These are phyloP conservation scores for Leucophenga varia DNA, from an alignment of 1,140 invertebrate genomes.

Conservation along the genomic window DNA sequence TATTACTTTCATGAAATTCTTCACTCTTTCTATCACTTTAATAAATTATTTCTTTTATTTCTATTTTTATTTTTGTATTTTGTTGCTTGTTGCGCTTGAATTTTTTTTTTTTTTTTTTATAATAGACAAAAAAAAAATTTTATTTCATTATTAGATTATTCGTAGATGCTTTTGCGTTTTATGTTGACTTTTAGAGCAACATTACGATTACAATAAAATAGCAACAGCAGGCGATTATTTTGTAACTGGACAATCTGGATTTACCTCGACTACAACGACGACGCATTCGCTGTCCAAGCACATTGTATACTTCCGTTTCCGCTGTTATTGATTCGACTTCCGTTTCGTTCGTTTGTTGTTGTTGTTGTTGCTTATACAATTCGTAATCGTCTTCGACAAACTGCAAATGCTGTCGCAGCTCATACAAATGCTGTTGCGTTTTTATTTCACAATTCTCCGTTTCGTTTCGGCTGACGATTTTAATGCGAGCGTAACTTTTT, in stretches of 20 bases:
- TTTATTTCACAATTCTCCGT: constrained; percentile 18
- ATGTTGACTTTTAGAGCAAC: constrained; percentile 23
- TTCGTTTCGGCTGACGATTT: constrained; percentile 16
- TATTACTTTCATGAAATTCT: too few species aligned
- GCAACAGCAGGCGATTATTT: constrained; percentile 43
- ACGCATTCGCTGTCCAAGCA: too few species aligned
- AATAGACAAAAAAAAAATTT: too few species aligned
- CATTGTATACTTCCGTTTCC: too few species aligned
- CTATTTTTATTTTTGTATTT: too few species aligned
- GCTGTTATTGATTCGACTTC: too few species aligned
- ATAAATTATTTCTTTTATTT: too few species aligned
- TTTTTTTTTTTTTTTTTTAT: constrained; percentile 1
- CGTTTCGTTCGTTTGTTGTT: too few species aligned
- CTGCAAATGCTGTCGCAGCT: constrained; percentile 31
- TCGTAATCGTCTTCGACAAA: constrained; percentile 9
- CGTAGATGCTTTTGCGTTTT: neutral
- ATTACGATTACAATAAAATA: constrained; percentile 39
- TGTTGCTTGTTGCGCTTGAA: neutral
- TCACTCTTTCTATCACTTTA: too few species aligned
- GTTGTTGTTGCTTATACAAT: constrained; percentile 5
- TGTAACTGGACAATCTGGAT: constrained; percentile 29
- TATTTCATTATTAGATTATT: too few species aligned
- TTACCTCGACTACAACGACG: too few species aligned
- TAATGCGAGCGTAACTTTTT: constrained; percentile 36
- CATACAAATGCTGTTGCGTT: constrained; percentile 20